phyloP scores from a whole-genome alignment of 2,113 vertebrate species.

The Gymnorhina tibicen region DNA sequence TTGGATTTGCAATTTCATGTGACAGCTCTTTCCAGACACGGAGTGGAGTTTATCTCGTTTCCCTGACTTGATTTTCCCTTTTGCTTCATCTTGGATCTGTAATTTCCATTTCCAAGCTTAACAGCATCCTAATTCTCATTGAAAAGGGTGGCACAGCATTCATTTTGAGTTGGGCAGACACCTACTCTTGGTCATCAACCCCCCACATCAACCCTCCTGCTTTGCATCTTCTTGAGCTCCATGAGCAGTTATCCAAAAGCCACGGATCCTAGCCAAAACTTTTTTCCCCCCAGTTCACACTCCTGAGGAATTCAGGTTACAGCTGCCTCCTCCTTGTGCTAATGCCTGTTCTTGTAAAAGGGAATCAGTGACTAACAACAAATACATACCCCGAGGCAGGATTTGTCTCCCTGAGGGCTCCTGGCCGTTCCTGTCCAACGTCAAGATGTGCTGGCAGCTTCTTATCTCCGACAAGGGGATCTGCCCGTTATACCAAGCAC shows the following conservation, averaged over 20 bases:
- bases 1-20: slow-evolving; percentile 47
- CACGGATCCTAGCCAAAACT: background rate
- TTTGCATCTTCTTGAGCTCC: background rate
- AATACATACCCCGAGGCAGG: background rate
- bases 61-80: background rate
- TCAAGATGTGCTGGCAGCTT: background rate
- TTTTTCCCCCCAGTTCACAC: background rate
- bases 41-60: background rate
- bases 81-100: background rate
- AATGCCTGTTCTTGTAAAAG: background rate
- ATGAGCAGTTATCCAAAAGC: fast-evolving
- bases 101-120: background rate
- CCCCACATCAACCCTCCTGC: background rate
- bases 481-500: background rate
- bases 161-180: background rate
- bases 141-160: background rate
- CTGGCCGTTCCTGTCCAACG: background rate
- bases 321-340: background rate
- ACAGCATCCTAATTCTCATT: background rate
- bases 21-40: background rate
- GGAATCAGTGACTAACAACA: background rate
- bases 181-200: background rate
- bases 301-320: background rate
- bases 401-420: background rate
- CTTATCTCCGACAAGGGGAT: background rate